Evolutionary conservation across 2,888 invertebrate species (phyloP), one percentile per base, ranked within the genome.

Genomic region (Rhamnusium bicolor): DNA sequence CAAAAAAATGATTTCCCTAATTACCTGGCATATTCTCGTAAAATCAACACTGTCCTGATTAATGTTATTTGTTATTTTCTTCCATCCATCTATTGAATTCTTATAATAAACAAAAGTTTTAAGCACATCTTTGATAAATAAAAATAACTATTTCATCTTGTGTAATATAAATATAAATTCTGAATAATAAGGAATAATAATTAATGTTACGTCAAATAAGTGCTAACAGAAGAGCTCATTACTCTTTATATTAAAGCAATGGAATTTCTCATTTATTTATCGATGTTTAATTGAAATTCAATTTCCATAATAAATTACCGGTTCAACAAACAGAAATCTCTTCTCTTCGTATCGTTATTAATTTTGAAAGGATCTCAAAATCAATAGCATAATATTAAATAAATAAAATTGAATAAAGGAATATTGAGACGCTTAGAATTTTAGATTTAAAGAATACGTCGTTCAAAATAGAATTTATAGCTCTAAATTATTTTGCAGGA

Each of bases 401-500:
- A 32, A 58, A 58, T 58, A 32, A 58, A 58, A 18, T 19, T 10
- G 16, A 14, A 7, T 1, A 19, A 58, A 18, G 32, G 32, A 32
- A 18, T 2, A 58, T 10, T 40, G 40, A n/a, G 40, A 40, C n/a
- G 32, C 32, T 32, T 16, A 12, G 18, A 32, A 32, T 32, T 32
- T 32, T 14, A 18, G 58, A 58, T 58, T 58, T 58, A 58, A 32
- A 32, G 58, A 58, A 58, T 32, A 32, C 32, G 32, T 32, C 32
- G 32, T 14, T 18, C 32, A 32, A 58, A 32, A 58, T 18, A 18
- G 58, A 58, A 58, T 58, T 58, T 58, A 58, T 58, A 14, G 58
- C 16, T 58, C 18, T 32, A 14, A 32, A 32, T 58, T 58, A 58
- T 58, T 58, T 16, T 29, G 10, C 16, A 2, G 24, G 56, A 56